A percentile compares a stretch with the other conserved stretches of the same genome.
Conservation (phyloP, 1,140 invertebrate species). For the Manduca sexta region DNA sequence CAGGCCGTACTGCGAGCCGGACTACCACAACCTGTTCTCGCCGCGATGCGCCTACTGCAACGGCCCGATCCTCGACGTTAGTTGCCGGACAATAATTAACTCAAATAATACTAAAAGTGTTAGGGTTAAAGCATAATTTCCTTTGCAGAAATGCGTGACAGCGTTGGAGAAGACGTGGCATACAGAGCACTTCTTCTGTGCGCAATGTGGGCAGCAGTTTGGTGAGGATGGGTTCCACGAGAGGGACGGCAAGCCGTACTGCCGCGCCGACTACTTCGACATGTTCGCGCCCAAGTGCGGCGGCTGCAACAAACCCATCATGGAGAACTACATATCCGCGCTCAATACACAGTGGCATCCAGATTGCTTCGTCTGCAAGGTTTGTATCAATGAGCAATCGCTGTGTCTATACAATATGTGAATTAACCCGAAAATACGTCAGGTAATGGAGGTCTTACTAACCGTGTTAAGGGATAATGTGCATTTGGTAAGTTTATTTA, state of each 20-base stretch:
- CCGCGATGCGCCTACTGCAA: slow-evolving; percentile 99
- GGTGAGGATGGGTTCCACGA: slow-evolving; percentile 98
- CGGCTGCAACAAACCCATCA: slow-evolving; percentile 96
- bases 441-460: slow-evolving; percentile 47
- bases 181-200: slow-evolving; percentile 99
- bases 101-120: slow-evolving; percentile 8
- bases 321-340: slow-evolving; percentile 99
- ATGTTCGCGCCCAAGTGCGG: slow-evolving; percentile 99
- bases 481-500: slow-evolving; percentile 9
- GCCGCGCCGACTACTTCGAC: slow-evolving; percentile 96
- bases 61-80: slow-evolving; percentile 97
- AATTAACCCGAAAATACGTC: slow-evolving; percentile 31
- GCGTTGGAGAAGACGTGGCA: slow-evolving; percentile 99
- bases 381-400: slow-evolving; percentile 75
- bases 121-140: slow-evolving; percentile 21
- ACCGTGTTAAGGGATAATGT: slow-evolving; percentile 1
- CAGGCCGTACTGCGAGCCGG: slow-evolving; percentile 97
- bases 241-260: slow-evolving; percentile 94
- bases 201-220: slow-evolving; percentile 97
- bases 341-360: slow-evolving; percentile 99
- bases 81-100: slow-evolving; percentile 20
- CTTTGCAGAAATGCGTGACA: slow-evolving; percentile 97
- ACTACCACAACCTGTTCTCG: slow-evolving; percentile 99
- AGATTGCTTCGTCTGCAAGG: slow-evolving; percentile 99
- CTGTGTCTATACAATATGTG: slow-evolving; percentile 4